These are phyloP conservation scores for Lasiurus cinereus DNA, from an alignment of 2,113 vertebrate species.

Conservation along the genomic window DNA sequence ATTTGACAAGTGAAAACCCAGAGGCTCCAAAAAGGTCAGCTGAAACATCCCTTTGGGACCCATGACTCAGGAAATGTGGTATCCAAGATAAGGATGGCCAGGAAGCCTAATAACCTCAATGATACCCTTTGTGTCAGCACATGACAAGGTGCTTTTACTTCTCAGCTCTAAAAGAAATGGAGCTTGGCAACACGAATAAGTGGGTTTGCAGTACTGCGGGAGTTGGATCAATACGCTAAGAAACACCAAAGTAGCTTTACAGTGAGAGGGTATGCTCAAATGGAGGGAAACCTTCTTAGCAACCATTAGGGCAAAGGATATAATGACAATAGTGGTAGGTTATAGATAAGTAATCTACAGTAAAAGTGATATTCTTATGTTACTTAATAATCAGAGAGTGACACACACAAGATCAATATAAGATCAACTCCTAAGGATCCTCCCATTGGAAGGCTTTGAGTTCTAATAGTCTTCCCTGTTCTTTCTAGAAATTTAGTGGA, in stretches of 20 bases:
- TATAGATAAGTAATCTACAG: neutral
- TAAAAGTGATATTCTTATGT: neutral
- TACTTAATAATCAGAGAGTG: neutral
- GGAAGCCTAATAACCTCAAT: neutral
- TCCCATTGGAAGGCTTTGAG: neutral
- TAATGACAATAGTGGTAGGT: neutral
- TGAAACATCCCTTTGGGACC: neutral
- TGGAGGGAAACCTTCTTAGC: neutral
- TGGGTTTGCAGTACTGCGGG: neutral
- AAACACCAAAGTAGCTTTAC: neutral
- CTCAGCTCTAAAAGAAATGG: neutral
- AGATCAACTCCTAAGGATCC: neutral
- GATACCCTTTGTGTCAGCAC: neutral
- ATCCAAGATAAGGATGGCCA: neutral
- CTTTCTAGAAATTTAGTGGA: conserved; percentile 39
- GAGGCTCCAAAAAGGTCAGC: neutral
- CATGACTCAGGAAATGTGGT: neutral
- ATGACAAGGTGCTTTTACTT: neutral
- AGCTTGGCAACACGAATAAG: neutral
- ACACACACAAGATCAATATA: neutral
- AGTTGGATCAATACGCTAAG: neutral
- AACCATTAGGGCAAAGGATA: neutral
- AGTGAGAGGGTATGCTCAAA: neutral
- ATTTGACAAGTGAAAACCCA: neutral
- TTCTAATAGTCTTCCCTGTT: neutral